phyloP scores from a whole-genome alignment of 2,888 invertebrate genomes.

The Rosalia funebris region DNA sequence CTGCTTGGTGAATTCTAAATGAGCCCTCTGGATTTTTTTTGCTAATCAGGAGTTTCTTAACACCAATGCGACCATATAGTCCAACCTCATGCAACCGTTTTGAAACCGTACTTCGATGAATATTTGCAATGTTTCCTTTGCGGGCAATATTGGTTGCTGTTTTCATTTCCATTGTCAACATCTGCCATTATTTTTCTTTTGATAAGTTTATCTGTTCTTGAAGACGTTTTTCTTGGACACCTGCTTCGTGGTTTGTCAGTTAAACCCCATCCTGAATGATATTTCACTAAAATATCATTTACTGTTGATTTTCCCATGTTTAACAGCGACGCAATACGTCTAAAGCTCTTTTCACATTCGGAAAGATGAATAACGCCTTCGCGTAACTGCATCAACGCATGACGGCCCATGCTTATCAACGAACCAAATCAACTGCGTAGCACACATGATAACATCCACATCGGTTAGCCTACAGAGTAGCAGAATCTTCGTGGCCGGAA shows the following conservation, averaged over 20 bases:
- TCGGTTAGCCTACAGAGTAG: too few species aligned
- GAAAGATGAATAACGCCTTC: too few species aligned
- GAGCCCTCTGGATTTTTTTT: neutral
- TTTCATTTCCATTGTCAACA: neutral
- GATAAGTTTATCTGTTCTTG: neutral
- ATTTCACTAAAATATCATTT: neutral
- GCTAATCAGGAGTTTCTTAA: neutral
- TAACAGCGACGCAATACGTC: too few species aligned
- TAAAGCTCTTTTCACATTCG: too few species aligned
- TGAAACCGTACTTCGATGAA: neutral
- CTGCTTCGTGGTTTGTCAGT: neutral
- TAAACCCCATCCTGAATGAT: neutral
- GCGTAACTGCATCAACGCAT: too few species aligned
- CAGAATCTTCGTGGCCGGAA: too few species aligned
- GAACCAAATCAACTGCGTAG: too few species aligned
- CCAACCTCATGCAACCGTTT: neutral
- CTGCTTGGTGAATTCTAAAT: neutral
- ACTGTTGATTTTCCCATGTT: neutral
- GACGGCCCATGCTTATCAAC: too few species aligned
- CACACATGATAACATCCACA: too few species aligned
- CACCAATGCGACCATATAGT: neutral
- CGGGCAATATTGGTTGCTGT: neutral
- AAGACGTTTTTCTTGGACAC: too few species aligned
- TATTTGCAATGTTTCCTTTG: neutral
- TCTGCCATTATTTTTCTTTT: neutral